Conservation (phyloP, 53 echinoderm and acorn worm genomes). For the Henricia sp. region DNA sequence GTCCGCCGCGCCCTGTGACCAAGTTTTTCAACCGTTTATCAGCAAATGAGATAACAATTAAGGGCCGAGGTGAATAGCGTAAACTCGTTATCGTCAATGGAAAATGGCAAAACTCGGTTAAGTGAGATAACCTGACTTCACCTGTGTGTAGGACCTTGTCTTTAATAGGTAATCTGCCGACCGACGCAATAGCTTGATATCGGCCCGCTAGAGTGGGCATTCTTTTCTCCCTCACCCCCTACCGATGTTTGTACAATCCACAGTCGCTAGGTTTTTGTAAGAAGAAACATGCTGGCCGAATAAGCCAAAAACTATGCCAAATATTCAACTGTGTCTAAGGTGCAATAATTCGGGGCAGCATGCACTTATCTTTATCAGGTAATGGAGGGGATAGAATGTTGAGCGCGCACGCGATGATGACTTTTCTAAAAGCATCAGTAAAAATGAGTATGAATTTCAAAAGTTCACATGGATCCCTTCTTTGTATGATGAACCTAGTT, state of each 20-base stretch:
- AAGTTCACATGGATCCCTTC: no score
- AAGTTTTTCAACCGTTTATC: constrained; percentile 15
- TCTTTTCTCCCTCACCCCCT: constrained; percentile 38
- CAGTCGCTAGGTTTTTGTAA: constrained; percentile 2
- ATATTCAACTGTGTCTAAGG: constrained; percentile 13
- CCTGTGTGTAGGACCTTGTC: constrained; percentile 22
- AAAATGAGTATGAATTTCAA: no score
- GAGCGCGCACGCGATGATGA: no score
- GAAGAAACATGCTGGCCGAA: constrained; percentile 6
- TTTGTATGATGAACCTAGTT: no score
- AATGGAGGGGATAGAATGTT: no score
- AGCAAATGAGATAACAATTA: constrained; percentile 47
- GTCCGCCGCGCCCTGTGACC: constrained; percentile 30
- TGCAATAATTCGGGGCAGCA: neutral
- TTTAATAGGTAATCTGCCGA: constrained; percentile 22
- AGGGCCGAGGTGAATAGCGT: constrained; percentile 24
- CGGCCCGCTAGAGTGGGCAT: constrained; percentile 24
- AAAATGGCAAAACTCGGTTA: constrained; percentile 37
- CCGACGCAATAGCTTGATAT: constrained; percentile 14
- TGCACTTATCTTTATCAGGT: neutral
- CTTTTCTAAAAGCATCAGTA: no score
- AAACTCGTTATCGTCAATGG: neutral
- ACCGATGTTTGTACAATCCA: constrained; percentile 17
- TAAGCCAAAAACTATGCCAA: constrained; percentile 17
- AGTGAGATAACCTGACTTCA: constrained; percentile 39